These are phyloP conservation scores for Acipenser transmontanus DNA, from an alignment of 2,797 vertebrate genomes.

Conservation along the genomic window DNA sequence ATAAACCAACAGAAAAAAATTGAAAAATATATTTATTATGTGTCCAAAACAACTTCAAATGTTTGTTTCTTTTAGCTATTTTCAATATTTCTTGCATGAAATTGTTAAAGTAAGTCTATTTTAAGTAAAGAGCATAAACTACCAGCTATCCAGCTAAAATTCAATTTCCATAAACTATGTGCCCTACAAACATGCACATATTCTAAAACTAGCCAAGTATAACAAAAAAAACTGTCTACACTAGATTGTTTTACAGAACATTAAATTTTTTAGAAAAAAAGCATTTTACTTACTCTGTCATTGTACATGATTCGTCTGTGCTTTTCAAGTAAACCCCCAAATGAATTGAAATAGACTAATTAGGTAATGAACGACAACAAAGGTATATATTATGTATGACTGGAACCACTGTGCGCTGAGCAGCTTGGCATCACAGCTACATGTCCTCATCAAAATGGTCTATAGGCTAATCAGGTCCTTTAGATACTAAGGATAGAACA, in stretches of 20 bases:
- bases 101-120: too few relatives aligned
- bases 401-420: conserved; percentile 10
- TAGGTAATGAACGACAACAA: background rate
- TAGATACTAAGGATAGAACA: conserved; percentile 77
- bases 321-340: background rate
- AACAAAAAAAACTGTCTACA: conserved; percentile 31
- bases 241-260: too few relatives aligned
- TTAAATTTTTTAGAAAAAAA: background rate
- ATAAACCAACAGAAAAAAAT: too few relatives aligned
- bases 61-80: too few relatives aligned
- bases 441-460: conserved; percentile 35
- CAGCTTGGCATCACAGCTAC: conserved; percentile 25
- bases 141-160: too few relatives aligned
- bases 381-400: conserved; percentile 24
- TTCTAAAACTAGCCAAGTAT: conserved; percentile 47
- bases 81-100: too few relatives aligned
- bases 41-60: too few relatives aligned
- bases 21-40: too few relatives aligned
- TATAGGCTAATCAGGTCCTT: conserved; percentile 63
- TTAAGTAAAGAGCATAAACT: too few relatives aligned
- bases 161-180: too few relatives aligned
- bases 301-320: conserved; percentile 11
- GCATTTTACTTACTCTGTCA: conserved; percentile 49
- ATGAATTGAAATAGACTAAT: background rate
- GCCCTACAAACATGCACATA: too few relatives aligned